Conservation (phyloP, 1,140 invertebrate species). For the Phortica variegata region DNA sequence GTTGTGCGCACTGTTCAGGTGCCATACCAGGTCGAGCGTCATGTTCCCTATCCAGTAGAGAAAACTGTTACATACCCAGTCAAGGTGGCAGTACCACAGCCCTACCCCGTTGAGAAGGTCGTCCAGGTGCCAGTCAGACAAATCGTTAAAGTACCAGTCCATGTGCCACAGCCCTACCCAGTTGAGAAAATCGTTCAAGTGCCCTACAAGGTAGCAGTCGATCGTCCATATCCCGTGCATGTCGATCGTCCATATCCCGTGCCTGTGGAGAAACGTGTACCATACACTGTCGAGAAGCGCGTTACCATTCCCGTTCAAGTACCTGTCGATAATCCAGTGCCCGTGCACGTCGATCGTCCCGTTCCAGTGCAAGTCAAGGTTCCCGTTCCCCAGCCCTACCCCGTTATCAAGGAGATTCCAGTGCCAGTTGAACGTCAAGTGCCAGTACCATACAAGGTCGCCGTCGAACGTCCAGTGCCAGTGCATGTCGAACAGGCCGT, state of each 20-base stretch:
- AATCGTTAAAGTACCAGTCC: slow-evolving; percentile 67
- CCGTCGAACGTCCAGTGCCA: slow-evolving; percentile 63
- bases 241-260: slow-evolving; percentile 62
- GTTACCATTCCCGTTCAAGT: slow-evolving; percentile 56
- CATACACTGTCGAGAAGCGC: slow-evolving; percentile 64
- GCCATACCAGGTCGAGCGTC: slow-evolving; percentile 66
- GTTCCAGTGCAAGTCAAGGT: slow-evolving; percentile 65
- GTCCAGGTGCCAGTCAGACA: slow-evolving; percentile 63
- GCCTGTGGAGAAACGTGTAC: slow-evolving; percentile 65
- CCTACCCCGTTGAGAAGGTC: slow-evolving; percentile 65
- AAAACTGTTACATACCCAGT: slow-evolving; percentile 67
- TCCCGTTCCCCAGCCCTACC: slow-evolving; percentile 60
- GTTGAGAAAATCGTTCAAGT: slow-evolving; percentile 60
- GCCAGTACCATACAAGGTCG: slow-evolving; percentile 63
- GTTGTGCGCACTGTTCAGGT: slow-evolving; percentile 60
- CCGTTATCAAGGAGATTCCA: slow-evolving; percentile 61
- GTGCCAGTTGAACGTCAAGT: slow-evolving; percentile 64
- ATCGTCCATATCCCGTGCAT: slow-evolving; percentile 64
- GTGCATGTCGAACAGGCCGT: slow-evolving; percentile 64
- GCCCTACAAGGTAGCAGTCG: slow-evolving; percentile 62
- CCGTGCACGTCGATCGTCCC: slow-evolving; percentile 61
- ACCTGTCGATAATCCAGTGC: slow-evolving; percentile 51
- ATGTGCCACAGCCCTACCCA: slow-evolving; percentile 69
- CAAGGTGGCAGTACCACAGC: slow-evolving; percentile 65
- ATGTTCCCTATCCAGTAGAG: slow-evolving; percentile 66